phyloP scores from a whole-genome alignment of 2,797 vertebrate genomes.

The Sebastes vulpes region DNA sequence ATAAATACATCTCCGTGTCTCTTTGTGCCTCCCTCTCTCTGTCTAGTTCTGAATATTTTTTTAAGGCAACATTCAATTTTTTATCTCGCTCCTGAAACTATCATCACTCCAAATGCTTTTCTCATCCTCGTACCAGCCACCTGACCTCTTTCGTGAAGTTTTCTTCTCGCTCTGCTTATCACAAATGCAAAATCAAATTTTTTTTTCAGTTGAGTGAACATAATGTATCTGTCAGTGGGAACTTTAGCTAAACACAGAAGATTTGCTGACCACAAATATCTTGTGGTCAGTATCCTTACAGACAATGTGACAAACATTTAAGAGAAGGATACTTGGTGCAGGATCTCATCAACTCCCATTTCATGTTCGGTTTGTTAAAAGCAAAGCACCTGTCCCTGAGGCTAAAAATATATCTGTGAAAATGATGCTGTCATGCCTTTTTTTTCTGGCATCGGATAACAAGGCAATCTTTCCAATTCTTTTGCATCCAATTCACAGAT shows the following conservation, averaged over 20 bases:
- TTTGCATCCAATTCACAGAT: neutral
- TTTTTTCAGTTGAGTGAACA: neutral
- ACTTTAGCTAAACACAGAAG: neutral
- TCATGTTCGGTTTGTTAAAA: neutral
- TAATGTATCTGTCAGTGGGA: neutral
- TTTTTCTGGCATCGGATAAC: neutral
- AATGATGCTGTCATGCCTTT: neutral
- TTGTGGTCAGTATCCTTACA: neutral
- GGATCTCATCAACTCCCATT: neutral
- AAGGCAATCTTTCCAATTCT: neutral
- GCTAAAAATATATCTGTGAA: neutral
- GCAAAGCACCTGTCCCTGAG: neutral
- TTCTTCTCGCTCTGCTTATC: neutral
- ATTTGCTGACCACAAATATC: neutral
- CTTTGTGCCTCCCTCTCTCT: slow-evolving; percentile 16
- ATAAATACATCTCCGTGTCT: slow-evolving; percentile 63
- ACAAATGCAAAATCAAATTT: neutral
- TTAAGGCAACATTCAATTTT: slow-evolving; percentile 6
- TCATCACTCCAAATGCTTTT: neutral
- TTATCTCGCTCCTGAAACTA: slow-evolving; percentile 29
- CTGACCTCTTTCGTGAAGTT: neutral
- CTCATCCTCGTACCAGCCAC: slow-evolving; percentile 11
- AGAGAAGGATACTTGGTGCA: neutral
- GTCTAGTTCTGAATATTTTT: slow-evolving; percentile 26
- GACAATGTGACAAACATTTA: neutral